Percentiles rank a stretch among this genome's conserved stretches.
Evolutionary conservation across 2,113 vertebrate genomes (phyloP).

Genomic region (Laticauda laticaudata): DNA sequence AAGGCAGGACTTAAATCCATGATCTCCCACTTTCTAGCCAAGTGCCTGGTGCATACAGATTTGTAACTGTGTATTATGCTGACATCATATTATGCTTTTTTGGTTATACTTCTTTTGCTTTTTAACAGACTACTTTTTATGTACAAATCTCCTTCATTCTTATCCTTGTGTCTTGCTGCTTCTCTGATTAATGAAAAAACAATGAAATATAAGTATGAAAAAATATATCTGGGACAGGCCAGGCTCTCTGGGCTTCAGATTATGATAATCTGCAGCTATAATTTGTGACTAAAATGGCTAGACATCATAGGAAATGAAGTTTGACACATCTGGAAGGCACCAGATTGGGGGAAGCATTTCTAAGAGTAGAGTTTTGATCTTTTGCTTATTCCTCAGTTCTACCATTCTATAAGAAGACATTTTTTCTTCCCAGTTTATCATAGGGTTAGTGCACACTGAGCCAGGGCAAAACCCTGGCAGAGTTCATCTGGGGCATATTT

Average conservation of each 20-base stretch:
- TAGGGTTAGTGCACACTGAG: background rate
- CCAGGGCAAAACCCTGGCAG: background rate
- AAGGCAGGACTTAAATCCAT: too few relatives aligned
- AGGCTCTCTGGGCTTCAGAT: background rate
- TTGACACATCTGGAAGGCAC: background rate
- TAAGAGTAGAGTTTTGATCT: background rate
- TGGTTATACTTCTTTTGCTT: too few relatives aligned
- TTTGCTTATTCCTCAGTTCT: background rate
- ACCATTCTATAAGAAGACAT: background rate
- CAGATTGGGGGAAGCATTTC: background rate
- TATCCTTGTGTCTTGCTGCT: too few relatives aligned
- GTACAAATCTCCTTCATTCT: too few relatives aligned
- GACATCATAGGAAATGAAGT: background rate
- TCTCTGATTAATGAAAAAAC: too few relatives aligned
- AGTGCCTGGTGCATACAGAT: too few relatives aligned
- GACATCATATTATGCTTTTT: too few relatives aligned
- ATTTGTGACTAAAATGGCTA: background rate
- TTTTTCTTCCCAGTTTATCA: background rate
- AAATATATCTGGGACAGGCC: background rate
- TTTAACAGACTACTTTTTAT: too few relatives aligned
- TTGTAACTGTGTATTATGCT: too few relatives aligned
- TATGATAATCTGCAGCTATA: background rate
- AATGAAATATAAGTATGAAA: too few relatives aligned
- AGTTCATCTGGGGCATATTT: constrained; percentile 2
- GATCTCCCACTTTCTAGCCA: too few relatives aligned